Evolutionary conservation across 2,113 vertebrate genomes (phyloP).

Genomic region (Nerophis ophidion): DNA sequence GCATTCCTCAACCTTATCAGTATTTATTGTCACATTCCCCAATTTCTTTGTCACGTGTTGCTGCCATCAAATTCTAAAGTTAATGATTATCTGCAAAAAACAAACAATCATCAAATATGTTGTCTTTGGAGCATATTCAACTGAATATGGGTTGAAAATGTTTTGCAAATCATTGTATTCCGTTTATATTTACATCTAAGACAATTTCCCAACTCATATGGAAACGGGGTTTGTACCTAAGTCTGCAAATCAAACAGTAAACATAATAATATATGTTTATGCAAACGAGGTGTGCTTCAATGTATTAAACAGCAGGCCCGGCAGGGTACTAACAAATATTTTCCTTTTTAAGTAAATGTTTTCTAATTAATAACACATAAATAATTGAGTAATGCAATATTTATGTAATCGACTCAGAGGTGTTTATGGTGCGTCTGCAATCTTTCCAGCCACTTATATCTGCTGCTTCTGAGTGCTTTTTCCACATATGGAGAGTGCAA

Average conservation of each 20-base stretch:
- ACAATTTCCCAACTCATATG: no score
- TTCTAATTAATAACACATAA: constrained; percentile 46
- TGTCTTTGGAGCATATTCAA: no score
- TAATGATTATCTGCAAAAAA: no score
- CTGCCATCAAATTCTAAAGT: no score
- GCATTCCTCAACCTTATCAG: no score
- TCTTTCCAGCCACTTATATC: constrained; percentile 40
- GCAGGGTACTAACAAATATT: constrained; percentile 44
- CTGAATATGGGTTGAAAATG: no score
- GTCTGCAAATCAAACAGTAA: constrained; percentile 6
- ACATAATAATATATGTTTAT: constrained; percentile 23
- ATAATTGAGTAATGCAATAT: constrained; percentile 50
- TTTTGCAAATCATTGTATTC: no score
- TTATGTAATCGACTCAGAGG: constrained; percentile 49
- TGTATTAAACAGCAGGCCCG: constrained; percentile 27
- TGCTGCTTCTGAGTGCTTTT: constrained; percentile 34
- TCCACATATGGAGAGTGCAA: constrained; percentile 48
- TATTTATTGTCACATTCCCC: no score
- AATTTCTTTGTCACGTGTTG: no score
- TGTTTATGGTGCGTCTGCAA: constrained; percentile 36
- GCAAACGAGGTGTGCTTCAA: constrained; percentile 18
- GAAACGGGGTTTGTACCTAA: no score
- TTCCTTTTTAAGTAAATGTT: constrained; percentile 42
- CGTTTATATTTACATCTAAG: no score
- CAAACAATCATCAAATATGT: no score